These are phyloP conservation scores for Penaeus indicus DNA, from an alignment of 1,140 invertebrate genomes.

Conservation along the genomic window DNA sequence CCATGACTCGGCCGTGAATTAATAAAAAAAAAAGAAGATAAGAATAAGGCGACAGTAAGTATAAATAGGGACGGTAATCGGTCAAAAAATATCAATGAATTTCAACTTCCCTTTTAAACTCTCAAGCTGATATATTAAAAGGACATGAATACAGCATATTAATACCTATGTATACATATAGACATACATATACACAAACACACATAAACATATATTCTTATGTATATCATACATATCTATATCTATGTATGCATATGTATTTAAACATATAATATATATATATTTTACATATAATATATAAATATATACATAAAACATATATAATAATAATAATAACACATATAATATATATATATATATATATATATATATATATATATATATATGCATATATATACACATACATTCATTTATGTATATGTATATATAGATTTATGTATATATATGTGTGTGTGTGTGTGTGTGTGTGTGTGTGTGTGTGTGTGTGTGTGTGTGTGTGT, in stretches of 20 bases:
- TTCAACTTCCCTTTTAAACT: too few species aligned
- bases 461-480: too few species aligned
- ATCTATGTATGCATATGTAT: constrained; percentile 5
- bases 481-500: too few species aligned
- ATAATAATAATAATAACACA: neutral
- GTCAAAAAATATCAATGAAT: too few species aligned
- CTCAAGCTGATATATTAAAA: too few species aligned
- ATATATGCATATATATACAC: constrained; percentile 23
- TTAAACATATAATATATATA: too few species aligned
- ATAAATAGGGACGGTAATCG: too few species aligned
- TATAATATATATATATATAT: constrained; percentile 2
- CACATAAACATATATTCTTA: constrained; percentile 7
- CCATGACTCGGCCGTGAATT: too few species aligned
- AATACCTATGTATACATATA: neutral
- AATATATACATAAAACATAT: neutral
- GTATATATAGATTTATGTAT: too few species aligned
- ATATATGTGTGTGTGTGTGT: too few species aligned
- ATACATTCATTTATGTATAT: neutral
- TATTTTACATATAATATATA: neutral
- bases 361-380: constrained; percentile 26
- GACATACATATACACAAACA: neutral
- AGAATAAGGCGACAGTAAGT: neutral
- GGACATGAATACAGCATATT: too few species aligned
- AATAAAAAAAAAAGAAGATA: neutral
- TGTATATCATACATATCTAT: constrained; percentile 1